These are phyloP conservation scores for Salvator merianae DNA, from an alignment of 2,113 vertebrate genomes.

Conservation along the genomic window DNA sequence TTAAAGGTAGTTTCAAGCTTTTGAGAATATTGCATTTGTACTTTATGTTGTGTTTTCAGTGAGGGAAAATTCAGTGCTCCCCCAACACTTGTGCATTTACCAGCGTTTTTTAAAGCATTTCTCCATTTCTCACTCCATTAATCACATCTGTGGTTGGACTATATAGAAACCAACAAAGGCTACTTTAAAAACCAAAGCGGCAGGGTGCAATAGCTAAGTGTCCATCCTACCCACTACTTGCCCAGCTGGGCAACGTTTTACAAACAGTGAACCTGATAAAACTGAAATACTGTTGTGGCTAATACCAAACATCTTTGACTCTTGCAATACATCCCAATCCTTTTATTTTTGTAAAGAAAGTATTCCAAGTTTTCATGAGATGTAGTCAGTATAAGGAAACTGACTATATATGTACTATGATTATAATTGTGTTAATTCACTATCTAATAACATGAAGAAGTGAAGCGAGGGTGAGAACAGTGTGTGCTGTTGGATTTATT, in stretches of 20 bases:
- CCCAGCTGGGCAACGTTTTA: too few species aligned
- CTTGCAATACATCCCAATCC: too few species aligned
- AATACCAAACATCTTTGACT: too few species aligned
- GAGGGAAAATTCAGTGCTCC: too few species aligned
- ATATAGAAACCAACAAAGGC: not conserved
- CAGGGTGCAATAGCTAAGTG: too few species aligned
- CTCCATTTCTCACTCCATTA: not conserved
- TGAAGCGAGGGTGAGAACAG: not conserved
- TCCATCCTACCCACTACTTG: too few species aligned
- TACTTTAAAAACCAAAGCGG: not conserved
- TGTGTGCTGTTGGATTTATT: not conserved
- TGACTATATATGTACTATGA: not conserved
- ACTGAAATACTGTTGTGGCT: too few species aligned
- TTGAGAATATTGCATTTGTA: not conserved
- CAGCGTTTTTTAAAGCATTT: not conserved
- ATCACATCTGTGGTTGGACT: not conserved
- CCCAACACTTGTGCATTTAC: not conserved
- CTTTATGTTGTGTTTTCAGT: not conserved
- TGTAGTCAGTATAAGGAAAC: not conserved
- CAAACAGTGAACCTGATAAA: too few species aligned
- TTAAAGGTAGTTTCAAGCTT: not conserved
- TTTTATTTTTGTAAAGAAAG: not conserved
- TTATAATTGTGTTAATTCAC: slow-evolving; percentile 7
- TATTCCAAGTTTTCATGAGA: not conserved
- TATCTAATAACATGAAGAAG: slow-evolving; percentile 3